Conservation (phyloP, 2,797 vertebrate species). For the Siniperca scherzeri region DNA sequence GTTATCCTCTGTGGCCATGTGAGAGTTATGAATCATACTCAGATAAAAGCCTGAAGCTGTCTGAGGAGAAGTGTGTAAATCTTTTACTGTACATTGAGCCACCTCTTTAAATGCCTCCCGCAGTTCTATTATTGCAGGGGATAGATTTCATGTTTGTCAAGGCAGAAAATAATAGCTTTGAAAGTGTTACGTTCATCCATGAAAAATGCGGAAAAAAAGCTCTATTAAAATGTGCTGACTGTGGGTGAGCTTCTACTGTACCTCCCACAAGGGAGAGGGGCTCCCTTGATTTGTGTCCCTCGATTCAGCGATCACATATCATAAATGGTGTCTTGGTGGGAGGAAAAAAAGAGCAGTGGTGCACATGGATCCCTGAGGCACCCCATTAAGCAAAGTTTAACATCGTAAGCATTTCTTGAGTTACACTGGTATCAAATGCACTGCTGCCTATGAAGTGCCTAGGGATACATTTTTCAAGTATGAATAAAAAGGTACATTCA, state of each 20-base stretch:
- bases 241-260: conserved; percentile 20
- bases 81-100: conserved; percentile 56
- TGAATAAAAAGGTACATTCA: conserved; percentile 56
- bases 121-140: conserved; percentile 63
- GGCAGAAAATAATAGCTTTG: conserved; percentile 74
- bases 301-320: conserved; percentile 71
- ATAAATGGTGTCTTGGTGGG: conserved; percentile 43
- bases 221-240: conserved; percentile 58
- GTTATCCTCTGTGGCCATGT: conserved; percentile 38
- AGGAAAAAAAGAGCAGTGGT: conserved; percentile 41
- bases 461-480: conserved; percentile 56
- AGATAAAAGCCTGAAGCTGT: conserved; percentile 63
- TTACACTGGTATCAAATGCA: conserved; percentile 73
- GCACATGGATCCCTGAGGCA: conserved; percentile 78
- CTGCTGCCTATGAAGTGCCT: conserved; percentile 52
- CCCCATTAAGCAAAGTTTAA: conserved; percentile 75
- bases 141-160: conserved; percentile 75
- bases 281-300: conserved; percentile 75
- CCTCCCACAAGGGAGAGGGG: conserved; percentile 55
- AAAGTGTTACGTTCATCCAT: conserved; percentile 60
- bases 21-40: conserved; percentile 52
- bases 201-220: conserved; percentile 50
- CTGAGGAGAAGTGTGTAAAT: conserved; percentile 63
- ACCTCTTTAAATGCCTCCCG: conserved; percentile 59
- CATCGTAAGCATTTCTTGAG: conserved; percentile 72